Evolutionary conservation across 2,113 vertebrate species (phyloP).

Genomic region (Blennius ocellaris): DNA sequence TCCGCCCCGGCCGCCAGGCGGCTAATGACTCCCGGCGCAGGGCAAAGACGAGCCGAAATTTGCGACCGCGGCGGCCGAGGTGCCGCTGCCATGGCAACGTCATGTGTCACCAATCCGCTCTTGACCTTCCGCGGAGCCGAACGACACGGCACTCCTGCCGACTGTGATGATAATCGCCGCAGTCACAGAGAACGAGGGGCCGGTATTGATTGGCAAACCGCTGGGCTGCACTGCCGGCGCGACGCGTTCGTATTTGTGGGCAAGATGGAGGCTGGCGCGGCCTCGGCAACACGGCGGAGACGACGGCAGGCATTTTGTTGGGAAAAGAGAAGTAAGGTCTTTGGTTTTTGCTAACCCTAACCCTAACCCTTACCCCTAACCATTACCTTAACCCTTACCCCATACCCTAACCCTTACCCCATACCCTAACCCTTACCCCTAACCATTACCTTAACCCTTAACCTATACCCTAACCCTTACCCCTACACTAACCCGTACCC

Average conservation of each 20-base stretch:
- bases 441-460: too few species aligned
- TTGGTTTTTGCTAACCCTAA: too few species aligned
- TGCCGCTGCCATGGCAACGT: conserved; percentile 44
- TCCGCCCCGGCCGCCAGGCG: not conserved
- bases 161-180: conserved; percentile 34
- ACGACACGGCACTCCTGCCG: conserved; percentile 20
- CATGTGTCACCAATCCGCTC: conserved; percentile 25
- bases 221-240: conserved; percentile 17
- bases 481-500: too few species aligned
- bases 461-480: too few species aligned
- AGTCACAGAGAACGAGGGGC: conserved; percentile 21
- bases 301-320: too few species aligned
- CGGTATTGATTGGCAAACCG: conserved; percentile 34
- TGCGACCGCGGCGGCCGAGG: not conserved
- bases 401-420: too few species aligned
- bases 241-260: conserved; percentile 23
- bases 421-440: too few species aligned
- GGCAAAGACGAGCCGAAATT: not conserved
- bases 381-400: too few species aligned
- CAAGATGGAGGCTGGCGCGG: conserved; percentile 7
- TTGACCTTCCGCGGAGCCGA: conserved; percentile 25
- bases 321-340: too few species aligned
- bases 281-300: too few species aligned
- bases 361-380: too few species aligned
- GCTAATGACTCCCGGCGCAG: too few species aligned